phyloP scores from a whole-genome alignment of 23 tunicate genomes.

The Trididemnum clinides region DNA sequence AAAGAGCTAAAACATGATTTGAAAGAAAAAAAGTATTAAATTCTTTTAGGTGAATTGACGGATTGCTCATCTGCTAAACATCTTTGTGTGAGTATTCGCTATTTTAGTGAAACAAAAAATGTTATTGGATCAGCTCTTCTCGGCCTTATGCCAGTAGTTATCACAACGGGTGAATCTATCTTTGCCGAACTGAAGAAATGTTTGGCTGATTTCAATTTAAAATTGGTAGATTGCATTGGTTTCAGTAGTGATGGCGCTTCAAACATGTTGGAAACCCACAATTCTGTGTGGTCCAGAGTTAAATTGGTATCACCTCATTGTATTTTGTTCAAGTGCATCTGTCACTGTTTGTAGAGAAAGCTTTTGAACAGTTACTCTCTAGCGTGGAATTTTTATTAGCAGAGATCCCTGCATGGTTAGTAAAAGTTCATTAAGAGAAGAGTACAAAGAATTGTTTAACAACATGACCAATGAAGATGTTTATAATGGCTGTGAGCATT shows the following conservation, averaged over 20 bases:
- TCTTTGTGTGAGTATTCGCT: conserved; percentile 4
- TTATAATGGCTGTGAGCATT: not conserved
- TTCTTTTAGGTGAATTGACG: not conserved
- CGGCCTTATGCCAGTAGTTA: conserved; percentile 24
- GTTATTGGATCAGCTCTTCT: not conserved
- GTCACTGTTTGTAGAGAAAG: conserved; percentile 1
- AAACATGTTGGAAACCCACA: conserved; percentile 3
- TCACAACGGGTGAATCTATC: not conserved
- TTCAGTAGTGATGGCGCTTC: conserved; percentile 41
- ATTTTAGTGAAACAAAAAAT: not conserved
- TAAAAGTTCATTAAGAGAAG: conserved; percentile 5
- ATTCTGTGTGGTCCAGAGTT: conserved; percentile 42
- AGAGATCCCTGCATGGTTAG: conserved; percentile 16
- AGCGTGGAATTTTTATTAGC: not conserved
- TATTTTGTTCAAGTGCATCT: conserved; percentile 3
- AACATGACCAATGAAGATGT: conserved; percentile 6
- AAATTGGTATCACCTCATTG: conserved; percentile 14
- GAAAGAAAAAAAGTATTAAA: not conserved
- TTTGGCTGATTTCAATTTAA: not conserved
- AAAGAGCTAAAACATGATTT: not conserved
- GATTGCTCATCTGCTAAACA: not conserved
- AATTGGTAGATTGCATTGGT: conserved; percentile 13
- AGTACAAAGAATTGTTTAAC: conserved; percentile 19
- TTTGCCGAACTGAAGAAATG: not conserved
- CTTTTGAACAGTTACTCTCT: not conserved